Evolutionary conservation across 2,113 vertebrate genomes (phyloP).

Genomic region (Cyprinodon brontotheroides): DNA sequence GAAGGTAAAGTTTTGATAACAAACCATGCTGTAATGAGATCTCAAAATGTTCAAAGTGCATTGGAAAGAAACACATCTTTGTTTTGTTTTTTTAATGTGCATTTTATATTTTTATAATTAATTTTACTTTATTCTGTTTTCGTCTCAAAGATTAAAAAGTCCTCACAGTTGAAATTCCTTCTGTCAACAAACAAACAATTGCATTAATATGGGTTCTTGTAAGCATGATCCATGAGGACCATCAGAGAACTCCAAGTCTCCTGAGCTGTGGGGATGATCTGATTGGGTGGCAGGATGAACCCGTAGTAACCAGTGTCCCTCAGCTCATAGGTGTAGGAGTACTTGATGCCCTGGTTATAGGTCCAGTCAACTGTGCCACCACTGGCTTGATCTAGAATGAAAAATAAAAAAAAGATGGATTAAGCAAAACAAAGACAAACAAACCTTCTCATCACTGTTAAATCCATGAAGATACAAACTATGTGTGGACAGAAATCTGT

Average conservation of each 20-base stretch:
- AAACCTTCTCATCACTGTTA: too few species aligned
- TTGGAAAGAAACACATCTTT: too few species aligned
- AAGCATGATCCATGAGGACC: slow-evolving; percentile 85
- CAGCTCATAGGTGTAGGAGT: slow-evolving; percentile 94
- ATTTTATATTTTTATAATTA: too few species aligned
- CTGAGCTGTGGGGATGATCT: slow-evolving; percentile 89
- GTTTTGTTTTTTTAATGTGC: too few species aligned
- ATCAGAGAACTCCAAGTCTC: slow-evolving; percentile 91
- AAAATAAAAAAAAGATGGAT: background rate
- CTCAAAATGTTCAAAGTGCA: too few species aligned
- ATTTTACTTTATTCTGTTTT: too few species aligned
- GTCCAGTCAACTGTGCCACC: slow-evolving; percentile 91
- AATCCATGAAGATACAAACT: background rate
- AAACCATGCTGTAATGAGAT: too few species aligned
- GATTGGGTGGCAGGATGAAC: slow-evolving; percentile 88
- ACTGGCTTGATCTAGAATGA: slow-evolving; percentile 84
- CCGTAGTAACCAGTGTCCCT: slow-evolving; percentile 88
- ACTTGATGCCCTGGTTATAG: slow-evolving; percentile 90
- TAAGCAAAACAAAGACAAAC: background rate
- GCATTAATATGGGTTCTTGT: slow-evolving; percentile 59
- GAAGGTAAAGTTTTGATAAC: too few species aligned
- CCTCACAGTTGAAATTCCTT: too few species aligned
- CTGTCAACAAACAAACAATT: too few species aligned
- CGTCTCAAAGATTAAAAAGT: too few species aligned
- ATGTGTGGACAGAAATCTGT: background rate